Percentiles rank a stretch among this genome's conserved stretches.
phyloP scores from a whole-genome alignment of 2,797 vertebrate species.

The Vespertilio murinus region DNA sequence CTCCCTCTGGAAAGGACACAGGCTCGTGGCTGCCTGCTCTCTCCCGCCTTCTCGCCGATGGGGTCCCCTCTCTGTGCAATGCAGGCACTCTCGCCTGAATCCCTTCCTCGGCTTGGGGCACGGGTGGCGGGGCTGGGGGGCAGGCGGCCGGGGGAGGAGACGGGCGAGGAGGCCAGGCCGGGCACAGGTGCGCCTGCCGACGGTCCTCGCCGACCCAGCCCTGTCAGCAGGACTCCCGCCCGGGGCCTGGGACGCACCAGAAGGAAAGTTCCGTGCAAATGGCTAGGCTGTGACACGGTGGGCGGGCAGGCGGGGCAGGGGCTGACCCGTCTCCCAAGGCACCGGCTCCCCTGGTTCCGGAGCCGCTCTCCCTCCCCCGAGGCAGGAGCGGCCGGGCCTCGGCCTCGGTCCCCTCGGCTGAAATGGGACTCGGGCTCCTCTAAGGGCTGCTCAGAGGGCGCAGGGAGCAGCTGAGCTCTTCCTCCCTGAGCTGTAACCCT shows the following conservation, averaged over 20 bases:
- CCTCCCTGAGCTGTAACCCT: too few relatives aligned
- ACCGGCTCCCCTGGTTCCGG: too few relatives aligned
- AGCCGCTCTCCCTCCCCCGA: too few relatives aligned
- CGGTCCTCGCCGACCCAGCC: too few relatives aligned
- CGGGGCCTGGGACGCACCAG: too few relatives aligned
- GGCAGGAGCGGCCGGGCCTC: too few relatives aligned
- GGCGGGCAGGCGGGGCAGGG: too few relatives aligned
- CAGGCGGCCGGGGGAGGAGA: too few relatives aligned
- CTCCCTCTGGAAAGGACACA: background rate
- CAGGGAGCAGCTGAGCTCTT: background rate
- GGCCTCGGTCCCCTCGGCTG: background rate
- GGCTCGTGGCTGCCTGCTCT: rapidly evolving
- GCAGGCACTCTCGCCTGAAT: rapidly evolving
- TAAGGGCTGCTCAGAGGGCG: background rate
- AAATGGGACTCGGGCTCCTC: background rate
- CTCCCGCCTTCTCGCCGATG: background rate
- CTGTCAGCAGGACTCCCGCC: too few relatives aligned
- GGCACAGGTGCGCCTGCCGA: background rate
- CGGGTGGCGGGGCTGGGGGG: rapidly evolving
- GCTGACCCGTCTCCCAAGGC: too few relatives aligned
- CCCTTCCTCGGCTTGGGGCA: rapidly evolving
- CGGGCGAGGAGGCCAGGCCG: rapidly evolving
- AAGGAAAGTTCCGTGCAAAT: too few relatives aligned
- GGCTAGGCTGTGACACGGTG: too few relatives aligned
- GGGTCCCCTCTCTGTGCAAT: background rate